A percentile compares a stretch with the other conserved stretches of the same genome.
These are phyloP conservation scores for Oxycera nigricornis DNA, from an alignment of 2,888 invertebrate genomes.

Conservation along the genomic window DNA sequence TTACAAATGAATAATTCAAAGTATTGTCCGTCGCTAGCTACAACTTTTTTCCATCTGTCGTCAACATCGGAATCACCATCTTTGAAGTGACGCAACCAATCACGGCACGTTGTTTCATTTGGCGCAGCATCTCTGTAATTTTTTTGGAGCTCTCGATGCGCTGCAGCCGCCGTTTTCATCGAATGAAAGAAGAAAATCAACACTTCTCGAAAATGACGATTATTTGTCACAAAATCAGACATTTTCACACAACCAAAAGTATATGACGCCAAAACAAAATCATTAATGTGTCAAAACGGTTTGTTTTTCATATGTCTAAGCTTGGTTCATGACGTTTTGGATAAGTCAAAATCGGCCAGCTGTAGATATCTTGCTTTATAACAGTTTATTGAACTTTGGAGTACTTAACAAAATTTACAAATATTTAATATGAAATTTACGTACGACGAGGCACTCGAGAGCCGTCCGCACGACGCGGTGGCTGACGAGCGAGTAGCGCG, in stretches of 20 bases:
- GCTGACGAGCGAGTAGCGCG: too few relatives aligned
- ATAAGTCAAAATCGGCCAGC: background rate
- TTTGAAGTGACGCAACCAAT: too few relatives aligned
- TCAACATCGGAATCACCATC: too few relatives aligned
- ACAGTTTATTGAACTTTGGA: too few relatives aligned
- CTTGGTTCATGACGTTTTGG: constrained; percentile 9
- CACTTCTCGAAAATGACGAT: background rate
- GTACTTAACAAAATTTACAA: too few relatives aligned
- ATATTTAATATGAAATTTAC: too few relatives aligned
- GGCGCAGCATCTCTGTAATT: background rate
- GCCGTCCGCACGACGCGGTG: too few relatives aligned
- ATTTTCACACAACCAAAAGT: constrained; percentile 15
- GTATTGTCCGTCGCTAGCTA: background rate
- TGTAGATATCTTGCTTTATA: too few relatives aligned
- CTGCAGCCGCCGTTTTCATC: constrained; percentile 12
- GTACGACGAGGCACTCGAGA: too few relatives aligned
- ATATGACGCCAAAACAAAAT: constrained; percentile 18
- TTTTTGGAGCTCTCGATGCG: constrained; percentile 1
- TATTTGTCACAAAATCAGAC: constrained; percentile 11
- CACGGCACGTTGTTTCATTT: background rate
- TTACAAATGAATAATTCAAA: background rate
- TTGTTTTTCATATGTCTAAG: constrained; percentile 15
- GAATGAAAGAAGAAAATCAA: constrained; percentile 16
- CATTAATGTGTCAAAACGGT: constrained; percentile 3
- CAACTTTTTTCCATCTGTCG: background rate